Conservation (phyloP, 1,140 invertebrate genomes). For the Drosophila mayri region DNA sequence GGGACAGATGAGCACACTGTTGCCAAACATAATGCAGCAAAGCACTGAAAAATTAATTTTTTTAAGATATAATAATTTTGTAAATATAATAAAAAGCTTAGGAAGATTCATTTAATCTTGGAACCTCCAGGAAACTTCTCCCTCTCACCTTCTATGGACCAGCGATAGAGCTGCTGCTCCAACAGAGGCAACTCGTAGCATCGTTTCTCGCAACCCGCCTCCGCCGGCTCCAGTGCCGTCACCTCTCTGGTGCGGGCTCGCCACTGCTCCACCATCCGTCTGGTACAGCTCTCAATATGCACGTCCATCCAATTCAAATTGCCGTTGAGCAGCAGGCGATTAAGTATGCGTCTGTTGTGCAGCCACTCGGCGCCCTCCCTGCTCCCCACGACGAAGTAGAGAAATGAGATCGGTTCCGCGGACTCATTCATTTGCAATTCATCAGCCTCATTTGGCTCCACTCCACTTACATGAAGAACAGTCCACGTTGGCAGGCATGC, state of each 20-base stretch:
- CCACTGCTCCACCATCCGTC: slow-evolving; percentile 58
- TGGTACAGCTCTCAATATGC: slow-evolving; percentile 76
- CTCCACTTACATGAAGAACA: slow-evolving; percentile 93
- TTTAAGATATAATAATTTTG: not conserved
- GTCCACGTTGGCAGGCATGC: slow-evolving; percentile 89
- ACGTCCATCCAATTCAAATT: slow-evolving; percentile 84
- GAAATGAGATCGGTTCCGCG: slow-evolving; percentile 35
- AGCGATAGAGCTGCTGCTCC: slow-evolving; percentile 90
- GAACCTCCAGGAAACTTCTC: not conserved
- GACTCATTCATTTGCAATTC: slow-evolving; percentile 64
- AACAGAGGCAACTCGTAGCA: slow-evolving; percentile 85
- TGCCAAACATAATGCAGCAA: slow-evolving; percentile 89
- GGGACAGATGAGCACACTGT: slow-evolving; percentile 57
- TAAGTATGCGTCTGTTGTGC: slow-evolving; percentile 89
- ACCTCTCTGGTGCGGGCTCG: slow-evolving; percentile 16
- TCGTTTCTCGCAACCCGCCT: slow-evolving; percentile 7
- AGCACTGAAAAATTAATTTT: slow-evolving; percentile 86
- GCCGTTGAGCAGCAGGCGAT: slow-evolving; percentile 89
- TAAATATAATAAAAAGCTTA: not conserved
- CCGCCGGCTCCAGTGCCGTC: not conserved
- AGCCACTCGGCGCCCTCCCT: slow-evolving; percentile 93
- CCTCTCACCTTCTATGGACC: slow-evolving; percentile 90
- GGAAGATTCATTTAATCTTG: not conserved
- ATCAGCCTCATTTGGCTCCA: slow-evolving; percentile 43
- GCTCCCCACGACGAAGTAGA: slow-evolving; percentile 30